These are phyloP conservation scores for Gasteruption jaculator DNA, from an alignment of 2,888 invertebrate species.

Conservation along the genomic window DNA sequence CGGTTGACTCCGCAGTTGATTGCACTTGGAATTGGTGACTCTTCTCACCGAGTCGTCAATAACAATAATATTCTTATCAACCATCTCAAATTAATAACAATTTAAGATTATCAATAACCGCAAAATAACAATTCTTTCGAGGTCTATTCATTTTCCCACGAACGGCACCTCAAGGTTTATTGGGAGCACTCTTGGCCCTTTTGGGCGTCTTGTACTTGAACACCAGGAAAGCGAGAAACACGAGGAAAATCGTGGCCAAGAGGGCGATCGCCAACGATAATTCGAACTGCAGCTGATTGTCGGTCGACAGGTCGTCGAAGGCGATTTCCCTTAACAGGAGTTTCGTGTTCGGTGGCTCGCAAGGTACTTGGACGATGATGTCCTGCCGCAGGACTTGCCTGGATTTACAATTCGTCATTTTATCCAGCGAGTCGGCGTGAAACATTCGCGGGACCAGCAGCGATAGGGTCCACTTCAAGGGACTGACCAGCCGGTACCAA, in stretches of 20 bases:
- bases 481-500: constrained; percentile 44
- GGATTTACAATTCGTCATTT: constrained; percentile 42
- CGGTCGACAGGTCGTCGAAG: constrained; percentile 51
- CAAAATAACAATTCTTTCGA: no score
- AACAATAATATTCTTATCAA: no score
- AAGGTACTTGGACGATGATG: constrained; percentile 79
- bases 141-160: no score
- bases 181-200: constrained; percentile 57
- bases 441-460: constrained; percentile 40
- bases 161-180: constrained; percentile 56
- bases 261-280: constrained; percentile 57
- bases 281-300: constrained; percentile 50
- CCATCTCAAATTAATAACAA: no score
- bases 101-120: no score
- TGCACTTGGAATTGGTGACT: no score
- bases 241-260: constrained; percentile 59
- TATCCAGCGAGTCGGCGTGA: constrained; percentile 31
- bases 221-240: constrained; percentile 57
- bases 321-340: constrained; percentile 55
- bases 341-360: constrained; percentile 76
- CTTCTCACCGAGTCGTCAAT: no score
- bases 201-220: constrained; percentile 55
- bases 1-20: no score
- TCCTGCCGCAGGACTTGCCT: constrained; percentile 78
- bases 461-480: constrained; percentile 43